A percentile compares a stretch with the other conserved stretches of the same genome.
phyloP scores from a whole-genome alignment of 2,888 invertebrate genomes.

The Rosalia funebris region DNA sequence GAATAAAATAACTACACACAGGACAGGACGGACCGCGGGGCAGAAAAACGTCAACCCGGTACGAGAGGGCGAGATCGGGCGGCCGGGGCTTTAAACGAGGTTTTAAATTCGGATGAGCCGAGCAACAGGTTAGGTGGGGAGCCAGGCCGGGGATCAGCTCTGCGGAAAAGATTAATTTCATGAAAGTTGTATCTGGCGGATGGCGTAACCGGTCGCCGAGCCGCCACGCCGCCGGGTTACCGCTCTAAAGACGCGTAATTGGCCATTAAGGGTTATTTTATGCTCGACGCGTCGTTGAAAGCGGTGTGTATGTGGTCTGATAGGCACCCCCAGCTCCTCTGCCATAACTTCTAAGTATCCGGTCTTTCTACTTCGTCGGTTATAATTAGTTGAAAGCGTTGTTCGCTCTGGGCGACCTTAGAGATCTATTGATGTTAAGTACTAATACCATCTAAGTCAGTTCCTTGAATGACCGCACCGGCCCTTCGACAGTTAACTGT shows the following conservation, averaged over 20 bases:
- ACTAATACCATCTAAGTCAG: constrained; percentile 60
- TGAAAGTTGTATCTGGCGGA: constrained; percentile 40
- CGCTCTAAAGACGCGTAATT: constrained; percentile 55
- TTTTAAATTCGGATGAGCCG: constrained; percentile 56
- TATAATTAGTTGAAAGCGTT: constrained; percentile 62
- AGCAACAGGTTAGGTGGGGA: constrained; percentile 56
- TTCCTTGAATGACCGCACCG: constrained; percentile 58
- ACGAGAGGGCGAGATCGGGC: constrained; percentile 10
- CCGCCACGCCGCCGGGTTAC: constrained; percentile 26
- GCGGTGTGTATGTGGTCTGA: constrained; percentile 60
- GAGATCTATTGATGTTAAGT: constrained; percentile 58
- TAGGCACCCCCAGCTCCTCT: constrained; percentile 53
- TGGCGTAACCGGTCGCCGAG: constrained; percentile 33
- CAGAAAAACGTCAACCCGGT: constrained; percentile 12
- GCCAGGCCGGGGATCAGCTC: constrained; percentile 48
- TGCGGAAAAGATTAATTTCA: constrained; percentile 55
- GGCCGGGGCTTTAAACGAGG: constrained; percentile 33
- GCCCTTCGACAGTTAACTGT: constrained; percentile 26
- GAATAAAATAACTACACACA: constrained; percentile 22
- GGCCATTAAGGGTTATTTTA: constrained; percentile 59
- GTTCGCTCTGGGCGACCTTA: constrained; percentile 58
- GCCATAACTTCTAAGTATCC: constrained; percentile 59
- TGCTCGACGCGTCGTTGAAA: constrained; percentile 51
- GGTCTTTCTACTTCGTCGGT: constrained; percentile 59
- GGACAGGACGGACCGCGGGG: background rate